Conservation (phyloP, 2,797 vertebrate genomes). For the Smutsia gigantea region DNA sequence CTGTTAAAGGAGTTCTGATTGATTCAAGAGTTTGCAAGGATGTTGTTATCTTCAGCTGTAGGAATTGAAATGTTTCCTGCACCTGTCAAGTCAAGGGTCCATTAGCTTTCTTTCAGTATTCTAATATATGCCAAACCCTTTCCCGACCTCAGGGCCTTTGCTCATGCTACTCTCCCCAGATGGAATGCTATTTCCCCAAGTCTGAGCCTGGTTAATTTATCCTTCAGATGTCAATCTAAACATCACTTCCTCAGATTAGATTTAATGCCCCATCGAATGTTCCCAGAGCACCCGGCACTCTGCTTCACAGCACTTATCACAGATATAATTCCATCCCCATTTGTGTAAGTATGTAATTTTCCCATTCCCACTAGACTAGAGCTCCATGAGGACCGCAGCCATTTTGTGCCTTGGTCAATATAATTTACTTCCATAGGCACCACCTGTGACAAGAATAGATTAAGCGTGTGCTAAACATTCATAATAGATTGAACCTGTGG, state of each 20-base stretch:
- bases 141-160: neutral
- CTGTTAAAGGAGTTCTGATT: neutral
- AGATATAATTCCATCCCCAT: conserved; percentile 1
- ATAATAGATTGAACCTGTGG: conserved; percentile 61
- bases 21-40: neutral
- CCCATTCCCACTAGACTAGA: neutral
- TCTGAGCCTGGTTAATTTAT: neutral
- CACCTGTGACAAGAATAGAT: conserved; percentile 47
- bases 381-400: neutral
- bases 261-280: neutral
- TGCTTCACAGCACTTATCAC: neutral
- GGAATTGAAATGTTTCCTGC: neutral
- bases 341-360: conserved; percentile 7
- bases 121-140: neutral
- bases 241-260: neutral
- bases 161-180: neutral
- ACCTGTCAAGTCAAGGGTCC: neutral
- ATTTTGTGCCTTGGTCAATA: conserved; percentile 61
- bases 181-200: neutral
- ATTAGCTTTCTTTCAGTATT: neutral
- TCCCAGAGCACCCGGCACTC: neutral
- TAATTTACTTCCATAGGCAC: conserved; percentile 51
- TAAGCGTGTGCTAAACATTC: conserved; percentile 57
- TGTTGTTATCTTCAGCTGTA: neutral
- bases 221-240: neutral